phyloP scores from a whole-genome alignment of 2,113 vertebrate species.

The Barbus barbus region DNA sequence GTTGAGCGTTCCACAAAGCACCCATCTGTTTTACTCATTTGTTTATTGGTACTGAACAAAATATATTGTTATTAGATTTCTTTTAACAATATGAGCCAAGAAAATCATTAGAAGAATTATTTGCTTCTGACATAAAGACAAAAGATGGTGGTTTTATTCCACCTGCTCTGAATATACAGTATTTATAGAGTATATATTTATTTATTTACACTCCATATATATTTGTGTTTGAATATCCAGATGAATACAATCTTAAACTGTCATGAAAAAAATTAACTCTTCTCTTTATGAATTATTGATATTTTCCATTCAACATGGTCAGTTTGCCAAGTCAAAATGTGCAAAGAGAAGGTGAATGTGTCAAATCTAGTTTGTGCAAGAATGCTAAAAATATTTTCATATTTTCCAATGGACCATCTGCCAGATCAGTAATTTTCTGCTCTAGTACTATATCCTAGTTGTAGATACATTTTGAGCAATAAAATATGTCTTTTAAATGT shows the following conservation, averaged over 20 bases:
- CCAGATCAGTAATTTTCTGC: background rate
- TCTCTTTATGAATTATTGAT: background rate
- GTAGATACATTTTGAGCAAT: background rate
- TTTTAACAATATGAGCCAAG: background rate
- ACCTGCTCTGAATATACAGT: background rate
- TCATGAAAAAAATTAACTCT: background rate
- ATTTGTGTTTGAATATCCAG: background rate
- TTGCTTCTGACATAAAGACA: background rate
- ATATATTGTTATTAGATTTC: background rate
- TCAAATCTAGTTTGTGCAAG: background rate
- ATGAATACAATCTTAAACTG: background rate
- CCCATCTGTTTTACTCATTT: background rate
- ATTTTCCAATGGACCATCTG: no score
- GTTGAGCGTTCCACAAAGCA: no score
- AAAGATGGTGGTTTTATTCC: background rate
- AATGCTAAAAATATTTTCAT: slow-evolving; percentile 1
- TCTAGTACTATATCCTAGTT: background rate
- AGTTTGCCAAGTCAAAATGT: background rate
- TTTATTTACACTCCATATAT: background rate
- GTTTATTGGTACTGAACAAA: background rate
- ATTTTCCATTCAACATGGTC: background rate
- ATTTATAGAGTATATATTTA: background rate
- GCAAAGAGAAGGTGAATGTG: background rate
- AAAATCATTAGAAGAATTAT: background rate
- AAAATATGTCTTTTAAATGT: background rate